These are phyloP conservation scores for Dicrostonyx torquatus DNA, from an alignment of 2,797 vertebrate species.

Conservation along the genomic window DNA sequence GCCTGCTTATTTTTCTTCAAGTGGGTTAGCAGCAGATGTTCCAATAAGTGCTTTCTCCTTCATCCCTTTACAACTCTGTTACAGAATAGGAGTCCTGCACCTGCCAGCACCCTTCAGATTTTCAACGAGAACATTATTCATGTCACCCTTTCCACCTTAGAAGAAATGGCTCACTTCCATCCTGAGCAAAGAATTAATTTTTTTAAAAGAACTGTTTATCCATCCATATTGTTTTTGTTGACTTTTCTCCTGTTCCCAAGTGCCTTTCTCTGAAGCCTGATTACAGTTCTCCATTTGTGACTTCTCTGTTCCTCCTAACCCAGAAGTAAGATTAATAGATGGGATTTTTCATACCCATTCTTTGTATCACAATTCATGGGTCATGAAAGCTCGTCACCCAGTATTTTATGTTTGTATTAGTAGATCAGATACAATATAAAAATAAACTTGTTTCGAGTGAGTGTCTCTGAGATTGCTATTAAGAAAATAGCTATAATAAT, in stretches of 20 bases:
- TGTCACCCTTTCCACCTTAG: background rate
- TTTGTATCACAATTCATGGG: background rate
- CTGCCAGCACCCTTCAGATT: constrained; percentile 6
- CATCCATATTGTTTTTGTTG: background rate
- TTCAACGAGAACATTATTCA: constrained; percentile 52
- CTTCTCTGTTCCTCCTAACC: constrained; percentile 5
- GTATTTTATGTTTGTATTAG: background rate
- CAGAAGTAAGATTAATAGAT: background rate
- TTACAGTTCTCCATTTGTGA: background rate
- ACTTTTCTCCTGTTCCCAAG: background rate
- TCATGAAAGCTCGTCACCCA: background rate
- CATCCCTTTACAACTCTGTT: constrained; percentile 52
- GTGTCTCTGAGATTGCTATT: background rate
- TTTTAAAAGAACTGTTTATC: background rate
- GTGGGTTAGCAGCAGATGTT: constrained; percentile 74
- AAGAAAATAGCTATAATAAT: background rate
- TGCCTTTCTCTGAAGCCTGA: background rate
- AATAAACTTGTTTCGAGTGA: background rate
- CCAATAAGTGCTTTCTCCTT: constrained; percentile 2
- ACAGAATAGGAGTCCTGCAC: background rate
- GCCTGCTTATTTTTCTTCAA: constrained; percentile 60
- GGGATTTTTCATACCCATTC: background rate
- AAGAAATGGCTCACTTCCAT: background rate
- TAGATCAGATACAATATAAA: constrained; percentile 25
- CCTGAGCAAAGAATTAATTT: background rate